These are phyloP conservation scores for Coronaproctus castanopsis DNA, from an alignment of 2,888 invertebrate species.

Conservation along the genomic window DNA sequence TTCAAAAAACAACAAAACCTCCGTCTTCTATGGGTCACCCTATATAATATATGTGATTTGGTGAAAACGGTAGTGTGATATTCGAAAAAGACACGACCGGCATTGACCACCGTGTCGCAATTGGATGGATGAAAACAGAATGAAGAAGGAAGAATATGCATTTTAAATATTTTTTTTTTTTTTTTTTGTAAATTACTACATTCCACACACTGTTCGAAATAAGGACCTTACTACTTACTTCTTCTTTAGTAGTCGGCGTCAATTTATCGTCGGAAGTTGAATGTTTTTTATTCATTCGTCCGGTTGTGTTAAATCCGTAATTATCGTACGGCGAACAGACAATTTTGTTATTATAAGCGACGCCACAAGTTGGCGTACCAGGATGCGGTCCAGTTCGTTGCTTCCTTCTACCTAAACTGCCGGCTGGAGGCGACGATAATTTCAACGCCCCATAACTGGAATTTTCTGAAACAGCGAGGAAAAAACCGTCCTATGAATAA, in stretches of 20 bases:
- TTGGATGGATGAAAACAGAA: too few species aligned
- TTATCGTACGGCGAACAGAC: neutral
- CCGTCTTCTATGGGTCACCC: too few species aligned
- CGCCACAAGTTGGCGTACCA: conserved; percentile 25
- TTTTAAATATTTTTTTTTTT: too few species aligned
- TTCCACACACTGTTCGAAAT: too few species aligned
- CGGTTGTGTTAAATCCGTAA: conserved; percentile 9
- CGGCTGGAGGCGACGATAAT: conserved; percentile 26
- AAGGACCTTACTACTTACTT: too few species aligned
- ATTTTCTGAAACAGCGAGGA: conserved; percentile 1
- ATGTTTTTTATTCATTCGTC: conserved; percentile 15
- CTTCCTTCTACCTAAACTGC: conserved; percentile 22
- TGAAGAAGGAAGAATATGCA: too few species aligned
- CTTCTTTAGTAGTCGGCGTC: conserved; percentile 11
- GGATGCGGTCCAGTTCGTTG: conserved; percentile 35
- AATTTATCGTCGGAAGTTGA: conserved; percentile 16
- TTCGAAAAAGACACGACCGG: too few species aligned
- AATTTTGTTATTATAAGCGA: neutral
- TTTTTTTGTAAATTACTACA: too few species aligned
- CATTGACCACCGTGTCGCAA: too few species aligned
- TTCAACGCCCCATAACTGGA: conserved; percentile 22
- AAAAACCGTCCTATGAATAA: neutral
- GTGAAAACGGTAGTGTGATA: too few species aligned
- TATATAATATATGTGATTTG: too few species aligned
- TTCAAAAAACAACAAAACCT: too few species aligned